phyloP scores from a whole-genome alignment of 2,113 vertebrate genomes.

The Passer domesticus region DNA sequence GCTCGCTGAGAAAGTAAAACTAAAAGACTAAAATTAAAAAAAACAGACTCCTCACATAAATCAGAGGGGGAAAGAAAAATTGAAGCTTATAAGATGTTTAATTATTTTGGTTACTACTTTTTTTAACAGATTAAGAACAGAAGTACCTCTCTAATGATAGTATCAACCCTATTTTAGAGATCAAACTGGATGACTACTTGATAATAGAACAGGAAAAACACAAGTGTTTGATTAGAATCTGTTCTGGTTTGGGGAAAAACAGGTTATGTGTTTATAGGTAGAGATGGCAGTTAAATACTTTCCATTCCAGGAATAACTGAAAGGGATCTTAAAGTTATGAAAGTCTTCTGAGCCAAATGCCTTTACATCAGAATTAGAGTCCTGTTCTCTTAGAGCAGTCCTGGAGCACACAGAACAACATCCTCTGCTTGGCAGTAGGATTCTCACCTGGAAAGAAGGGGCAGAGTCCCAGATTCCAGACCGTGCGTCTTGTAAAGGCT shows the following conservation, averaged over 20 bases:
- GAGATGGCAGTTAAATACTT: background rate
- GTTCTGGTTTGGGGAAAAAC: background rate
- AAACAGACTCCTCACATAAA: background rate
- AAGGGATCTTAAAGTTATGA: background rate
- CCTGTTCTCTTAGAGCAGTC: background rate
- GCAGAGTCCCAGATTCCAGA: background rate
- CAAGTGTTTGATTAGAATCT: constrained; percentile 18
- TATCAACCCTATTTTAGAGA: background rate
- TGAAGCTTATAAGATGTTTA: background rate
- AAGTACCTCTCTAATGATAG: background rate
- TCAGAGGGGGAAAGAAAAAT: background rate
- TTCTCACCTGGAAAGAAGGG: background rate
- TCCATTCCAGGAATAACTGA: constrained; percentile 7
- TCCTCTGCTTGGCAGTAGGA: background rate
- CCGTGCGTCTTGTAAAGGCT: accelerated
- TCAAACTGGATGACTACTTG: background rate
- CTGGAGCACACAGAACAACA: background rate
- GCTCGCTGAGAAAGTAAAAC: background rate
- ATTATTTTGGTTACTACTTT: background rate
- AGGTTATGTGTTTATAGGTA: constrained; percentile 5
- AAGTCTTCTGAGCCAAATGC: background rate
- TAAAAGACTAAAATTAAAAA: background rate
- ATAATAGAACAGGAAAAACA: background rate
- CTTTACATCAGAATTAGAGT: background rate
- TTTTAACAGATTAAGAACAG: background rate